Evolutionary conservation across 2,797 vertebrate species (phyloP), one percentile per base, ranked within the genome.

Genomic region (Sphenodon punctatus): DNA sequence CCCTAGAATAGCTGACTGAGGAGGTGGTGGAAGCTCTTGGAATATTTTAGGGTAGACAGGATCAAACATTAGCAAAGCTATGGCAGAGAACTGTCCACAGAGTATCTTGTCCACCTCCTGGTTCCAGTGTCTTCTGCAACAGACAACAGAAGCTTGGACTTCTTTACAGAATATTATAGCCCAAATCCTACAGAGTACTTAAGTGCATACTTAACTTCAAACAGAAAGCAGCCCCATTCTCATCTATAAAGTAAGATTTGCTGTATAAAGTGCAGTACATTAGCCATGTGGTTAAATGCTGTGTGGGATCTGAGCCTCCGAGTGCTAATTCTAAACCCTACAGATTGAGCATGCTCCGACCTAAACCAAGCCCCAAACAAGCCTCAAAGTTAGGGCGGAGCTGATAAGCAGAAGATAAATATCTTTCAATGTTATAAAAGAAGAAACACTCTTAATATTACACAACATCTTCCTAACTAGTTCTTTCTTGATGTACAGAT

Each of bases 401-500:
- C 48, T 53, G 49, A 10, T 48, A 49, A 27, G 20, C 55, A 20
- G 27, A 34, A 36, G 8, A 13, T n/a, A 15, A 15, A 4, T 32
- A 1, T 25, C 15, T 23, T 1, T 9, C 46, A 59, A 42, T 12
- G 75, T 46, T 15, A 55, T 12, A 11, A 59, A 12, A 69, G n/a
- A n/a, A 15, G 32, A 34, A 23, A 5, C 43, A 42, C 14, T 66
- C 48, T 38, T 71, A 3, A 36, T 10, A 48, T 60, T 66, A 36
- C 22, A 32, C 20, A 20, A 8, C 8, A 2, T 15, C 32, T 58
- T 59, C 34, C 20, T 63, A 36, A 53, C 64, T 60, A 53, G 77
- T 48, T 80, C 30, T 75, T 36, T 74, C 12, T 56, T 8, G 0
- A 49, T 72, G 1, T 79, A 17, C 80, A 90, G 89, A 90, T 67